Evolutionary conservation across 2,888 invertebrate species (phyloP).

Genomic region (Zele albiditarsus): DNA sequence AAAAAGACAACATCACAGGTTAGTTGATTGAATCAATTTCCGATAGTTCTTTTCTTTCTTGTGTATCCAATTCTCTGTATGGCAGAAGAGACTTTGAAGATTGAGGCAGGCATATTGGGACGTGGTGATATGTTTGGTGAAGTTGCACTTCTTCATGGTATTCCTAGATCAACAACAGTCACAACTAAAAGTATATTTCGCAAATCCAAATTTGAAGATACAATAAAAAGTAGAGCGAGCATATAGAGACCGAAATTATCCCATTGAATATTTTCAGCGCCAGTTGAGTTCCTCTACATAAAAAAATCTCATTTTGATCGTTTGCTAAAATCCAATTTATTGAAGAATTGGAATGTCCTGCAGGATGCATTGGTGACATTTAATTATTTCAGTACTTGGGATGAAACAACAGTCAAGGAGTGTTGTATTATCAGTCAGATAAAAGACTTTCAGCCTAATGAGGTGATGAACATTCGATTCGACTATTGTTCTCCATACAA

Average conservation of each 20-base stretch:
- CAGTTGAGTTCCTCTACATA: conserved; percentile 79
- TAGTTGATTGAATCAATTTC: conserved; percentile 3
- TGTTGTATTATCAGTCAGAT: conserved; percentile 80
- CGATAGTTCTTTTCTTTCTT: background rate
- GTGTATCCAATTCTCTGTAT: background rate
- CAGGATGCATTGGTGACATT: conserved; percentile 77
- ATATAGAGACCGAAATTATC: background rate
- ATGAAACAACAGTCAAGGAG: conserved; percentile 76
- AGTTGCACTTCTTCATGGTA: conserved; percentile 78
- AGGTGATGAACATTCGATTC: conserved; percentile 69
- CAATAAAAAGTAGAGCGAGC: background rate
- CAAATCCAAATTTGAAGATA: conserved; percentile 17
- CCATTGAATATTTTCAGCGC: conserved; percentile 66
- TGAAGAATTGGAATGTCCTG: conserved; percentile 79
- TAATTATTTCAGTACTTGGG: conserved; percentile 79
- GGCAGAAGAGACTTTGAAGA: conserved; percentile 56
- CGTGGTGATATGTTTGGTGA: conserved; percentile 81
- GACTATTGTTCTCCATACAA: background rate
- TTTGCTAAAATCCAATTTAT: conserved; percentile 76
- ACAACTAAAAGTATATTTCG: conserved; percentile 71
- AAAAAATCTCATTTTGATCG: conserved; percentile 78
- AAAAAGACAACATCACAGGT: conserved; percentile 74
- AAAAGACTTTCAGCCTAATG: conserved; percentile 75
- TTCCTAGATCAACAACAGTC: conserved; percentile 78
- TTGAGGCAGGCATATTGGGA: conserved; percentile 74